These are phyloP conservation scores for Antennarius maculatus DNA, from an alignment of 2,797 vertebrate species.

Conservation along the genomic window DNA sequence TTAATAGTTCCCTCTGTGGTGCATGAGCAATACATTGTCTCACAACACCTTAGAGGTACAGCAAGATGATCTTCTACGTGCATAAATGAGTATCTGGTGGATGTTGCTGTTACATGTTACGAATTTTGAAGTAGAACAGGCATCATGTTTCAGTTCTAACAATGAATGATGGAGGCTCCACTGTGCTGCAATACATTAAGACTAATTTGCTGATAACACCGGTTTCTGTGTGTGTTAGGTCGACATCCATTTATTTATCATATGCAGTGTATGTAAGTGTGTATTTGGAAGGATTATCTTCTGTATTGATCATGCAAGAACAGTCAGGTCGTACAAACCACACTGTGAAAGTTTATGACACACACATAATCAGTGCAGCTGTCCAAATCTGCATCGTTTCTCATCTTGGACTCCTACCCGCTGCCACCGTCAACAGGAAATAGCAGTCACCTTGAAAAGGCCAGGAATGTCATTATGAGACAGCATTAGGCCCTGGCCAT, in stretches of 20 bases:
- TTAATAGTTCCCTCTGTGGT: no score
- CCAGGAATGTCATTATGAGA: constrained; percentile 55
- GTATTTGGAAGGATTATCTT: background rate
- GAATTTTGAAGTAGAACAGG: constrained; percentile 7
- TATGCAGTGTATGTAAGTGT: background rate
- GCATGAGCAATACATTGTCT: no score
- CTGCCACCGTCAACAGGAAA: constrained; percentile 31
- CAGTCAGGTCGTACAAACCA: constrained; percentile 16
- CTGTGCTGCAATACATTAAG: constrained; percentile 13
- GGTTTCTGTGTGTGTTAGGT: background rate
- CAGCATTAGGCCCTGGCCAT: constrained; percentile 67
- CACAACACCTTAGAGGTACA: no score
- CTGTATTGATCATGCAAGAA: background rate
- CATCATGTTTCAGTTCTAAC: constrained; percentile 14
- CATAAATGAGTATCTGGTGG: background rate
- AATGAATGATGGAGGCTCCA: constrained; percentile 14
- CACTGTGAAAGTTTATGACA: constrained; percentile 3
- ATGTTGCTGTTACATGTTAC: background rate
- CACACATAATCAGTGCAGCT: background rate
- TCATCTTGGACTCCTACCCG: constrained; percentile 16
- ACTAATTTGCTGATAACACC: constrained; percentile 9
- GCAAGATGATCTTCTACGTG: background rate
- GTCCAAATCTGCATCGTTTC: constrained; percentile 6
- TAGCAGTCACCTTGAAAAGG: constrained; percentile 75
- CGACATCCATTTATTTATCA: constrained; percentile 4